Evolutionary conservation across 2,113 vertebrate genomes (phyloP), one percentile per base, ranked within the genome.

Genomic region (rat (Rattus norvegicus)): DNA sequence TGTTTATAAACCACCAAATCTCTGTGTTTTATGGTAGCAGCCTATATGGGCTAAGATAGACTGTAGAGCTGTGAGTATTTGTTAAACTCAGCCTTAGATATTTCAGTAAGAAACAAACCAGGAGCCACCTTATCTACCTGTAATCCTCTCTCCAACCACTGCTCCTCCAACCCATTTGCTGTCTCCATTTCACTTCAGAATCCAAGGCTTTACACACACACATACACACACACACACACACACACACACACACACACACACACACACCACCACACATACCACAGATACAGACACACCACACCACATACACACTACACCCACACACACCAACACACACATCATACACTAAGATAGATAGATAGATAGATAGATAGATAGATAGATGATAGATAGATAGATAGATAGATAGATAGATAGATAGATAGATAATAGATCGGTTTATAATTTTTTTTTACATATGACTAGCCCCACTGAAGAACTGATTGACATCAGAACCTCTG

Each of bases 91-190:
- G 14, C 88, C 26, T 85, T 92, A n/a, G 12, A 30, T 73, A 90
- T 49, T 79, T 80, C 61, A 63, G 69, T 75, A 86, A 95, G 52
- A 86, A 88, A 89, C 73, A 93, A 80, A 70, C 24, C 30, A 49
- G 33, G 90, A 88, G 19, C 77, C 79, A 81, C 17, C 26, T 61
- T 85, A 86, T 54, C 33, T 86, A 69, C 3, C 39, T 84, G 47
- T 22, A 61, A n/a, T 28, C 36, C 56, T 94, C 86, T 33, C 17
- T 26, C 24, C 19, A 65, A 26, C 20, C 39, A 54, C 39, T 90
- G 28, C 7, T 49, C 61, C 36, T 65, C 14, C 61, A 88, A 11
- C 4, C 4, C n/a, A 1, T 28, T n/a, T 14, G 49, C 16, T 91
- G 8, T 65, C 19, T 26, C 7, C 54, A 28, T 72, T 93, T 93